These are phyloP conservation scores for Sinocyclocheilus rhinocerous DNA, from an alignment of 2,113 vertebrate species.

Conservation along the genomic window DNA sequence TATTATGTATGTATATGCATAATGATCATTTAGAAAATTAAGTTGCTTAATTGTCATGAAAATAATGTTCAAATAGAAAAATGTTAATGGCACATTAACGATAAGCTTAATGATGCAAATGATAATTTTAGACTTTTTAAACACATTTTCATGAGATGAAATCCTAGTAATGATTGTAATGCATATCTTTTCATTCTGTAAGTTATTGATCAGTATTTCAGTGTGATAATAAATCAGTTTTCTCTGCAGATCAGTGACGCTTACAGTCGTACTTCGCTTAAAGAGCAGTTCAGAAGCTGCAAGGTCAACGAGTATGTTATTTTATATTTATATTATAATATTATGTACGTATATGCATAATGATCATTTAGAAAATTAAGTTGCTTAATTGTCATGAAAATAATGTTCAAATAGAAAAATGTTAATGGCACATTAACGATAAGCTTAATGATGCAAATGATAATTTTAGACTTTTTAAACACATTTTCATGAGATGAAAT, in stretches of 20 bases:
- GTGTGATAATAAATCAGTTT: constrained; percentile 1
- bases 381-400: too few relatives aligned
- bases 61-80: not conserved
- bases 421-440: not conserved
- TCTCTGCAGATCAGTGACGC: constrained; percentile 66
- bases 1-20: too few relatives aligned
- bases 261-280: constrained; percentile 53
- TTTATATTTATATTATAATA: too few relatives aligned
- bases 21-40: too few relatives aligned
- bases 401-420: not conserved
- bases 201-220: not conserved
- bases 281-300: constrained; percentile 58
- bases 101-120: not conserved
- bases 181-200: not conserved
- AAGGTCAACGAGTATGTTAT: constrained; percentile 48
- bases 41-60: too few relatives aligned
- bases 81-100: not conserved
- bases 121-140: not conserved
- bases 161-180: not conserved
- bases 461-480: not conserved
- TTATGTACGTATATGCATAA: too few relatives aligned
- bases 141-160: not conserved
- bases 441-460: not conserved
- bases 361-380: too few relatives aligned
- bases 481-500: not conserved